Evolutionary conservation across 2,888 invertebrate species (phyloP).

Genomic region (Cepaea hortensis): DNA sequence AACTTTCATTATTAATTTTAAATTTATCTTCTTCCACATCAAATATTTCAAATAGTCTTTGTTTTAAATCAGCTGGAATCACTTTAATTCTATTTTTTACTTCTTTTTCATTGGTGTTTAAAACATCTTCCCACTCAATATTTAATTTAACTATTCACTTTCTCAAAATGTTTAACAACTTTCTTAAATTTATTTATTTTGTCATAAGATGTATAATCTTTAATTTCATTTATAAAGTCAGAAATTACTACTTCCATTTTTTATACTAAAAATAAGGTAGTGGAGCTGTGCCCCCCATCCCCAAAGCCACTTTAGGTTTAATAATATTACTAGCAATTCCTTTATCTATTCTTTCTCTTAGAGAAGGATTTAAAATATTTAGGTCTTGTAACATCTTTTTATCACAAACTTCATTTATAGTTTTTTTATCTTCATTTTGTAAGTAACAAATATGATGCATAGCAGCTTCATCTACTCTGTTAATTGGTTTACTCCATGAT

Average conservation of each 20-base stretch:
- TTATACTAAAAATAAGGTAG: too few relatives aligned
- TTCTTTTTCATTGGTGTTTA: too few relatives aligned
- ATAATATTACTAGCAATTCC: neutral
- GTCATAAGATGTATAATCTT: conserved; percentile 5
- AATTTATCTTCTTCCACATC: conserved; percentile 8
- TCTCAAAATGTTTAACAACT: neutral
- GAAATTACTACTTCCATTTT: neutral
- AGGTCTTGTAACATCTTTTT: conserved; percentile 11
- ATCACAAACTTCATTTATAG: conserved; percentile 15
- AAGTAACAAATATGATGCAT: conserved; percentile 24
- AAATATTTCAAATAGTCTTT: conserved; percentile 6
- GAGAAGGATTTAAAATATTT: neutral
- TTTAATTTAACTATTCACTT: neutral
- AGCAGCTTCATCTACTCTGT: conserved; percentile 28
- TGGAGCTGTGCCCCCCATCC: neutral
- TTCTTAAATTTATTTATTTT: conserved; percentile 11
- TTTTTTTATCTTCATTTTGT: conserved; percentile 13
- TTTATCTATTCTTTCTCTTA: conserved; percentile 10
- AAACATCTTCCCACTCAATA: too few relatives aligned
- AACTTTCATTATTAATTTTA: conserved; percentile 24
- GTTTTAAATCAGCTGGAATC: neutral
- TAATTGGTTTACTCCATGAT: conserved; percentile 5
- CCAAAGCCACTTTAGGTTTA: neutral
- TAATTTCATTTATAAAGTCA: conserved; percentile 18
- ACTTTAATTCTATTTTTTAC: neutral